These are phyloP conservation scores for Thelaira solivaga DNA, from an alignment of 2,888 invertebrate species.

Conservation along the genomic window DNA sequence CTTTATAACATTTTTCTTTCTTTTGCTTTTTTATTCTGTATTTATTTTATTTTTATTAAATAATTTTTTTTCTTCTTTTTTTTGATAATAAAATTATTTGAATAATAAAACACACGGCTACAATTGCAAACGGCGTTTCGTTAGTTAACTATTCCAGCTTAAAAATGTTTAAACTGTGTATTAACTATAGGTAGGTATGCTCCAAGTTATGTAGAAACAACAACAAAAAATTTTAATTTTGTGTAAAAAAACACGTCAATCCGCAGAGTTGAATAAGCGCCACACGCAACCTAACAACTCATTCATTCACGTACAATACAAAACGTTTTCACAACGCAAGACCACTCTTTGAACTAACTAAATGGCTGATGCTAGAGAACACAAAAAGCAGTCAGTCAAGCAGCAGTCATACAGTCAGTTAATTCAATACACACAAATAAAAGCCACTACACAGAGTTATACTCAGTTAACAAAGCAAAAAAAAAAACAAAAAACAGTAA, in stretches of 20 bases:
- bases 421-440: conserved; percentile 14
- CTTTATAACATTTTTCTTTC: too few relatives aligned
- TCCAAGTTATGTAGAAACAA: neutral
- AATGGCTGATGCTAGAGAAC: conserved; percentile 49
- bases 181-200: too few relatives aligned
- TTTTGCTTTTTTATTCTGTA: too few relatives aligned
- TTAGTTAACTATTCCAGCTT: too few relatives aligned
- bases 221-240: neutral
- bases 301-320: conserved; percentile 49
- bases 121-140: too few relatives aligned
- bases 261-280: conserved; percentile 38
- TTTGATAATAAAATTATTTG: neutral
- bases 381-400: conserved; percentile 21
- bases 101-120: conserved; percentile 13
- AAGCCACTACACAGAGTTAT: conserved; percentile 10
- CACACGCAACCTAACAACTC: conserved; percentile 61
- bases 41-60: too few relatives aligned
- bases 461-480: conserved; percentile 27
- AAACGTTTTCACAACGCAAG: conserved; percentile 65
- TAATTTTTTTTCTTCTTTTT: neutral
- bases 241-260: conserved; percentile 44
- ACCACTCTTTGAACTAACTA: conserved; percentile 65
- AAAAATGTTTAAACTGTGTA: too few relatives aligned
- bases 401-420: conserved; percentile 14
- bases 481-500: conserved; percentile 7